Evolutionary conservation across 2,888 invertebrate species (phyloP).

Genomic region (Augochlorella aurata): DNA sequence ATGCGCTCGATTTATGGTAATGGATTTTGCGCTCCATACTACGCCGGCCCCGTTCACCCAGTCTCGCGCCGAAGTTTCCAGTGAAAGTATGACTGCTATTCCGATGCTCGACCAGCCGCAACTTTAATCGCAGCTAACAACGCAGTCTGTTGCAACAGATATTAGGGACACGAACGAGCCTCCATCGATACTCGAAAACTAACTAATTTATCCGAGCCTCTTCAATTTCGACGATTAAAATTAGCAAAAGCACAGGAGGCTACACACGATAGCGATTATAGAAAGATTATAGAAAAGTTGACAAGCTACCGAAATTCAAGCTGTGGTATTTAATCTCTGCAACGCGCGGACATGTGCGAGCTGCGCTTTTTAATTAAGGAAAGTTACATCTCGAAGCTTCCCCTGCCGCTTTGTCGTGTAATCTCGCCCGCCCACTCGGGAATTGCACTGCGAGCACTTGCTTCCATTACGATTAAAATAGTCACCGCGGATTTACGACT

Average conservation of each 20-base stretch:
- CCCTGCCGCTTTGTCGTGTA: not conserved
- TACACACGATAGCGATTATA: too few relatives aligned
- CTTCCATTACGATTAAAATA: not conserved
- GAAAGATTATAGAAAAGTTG: not conserved
- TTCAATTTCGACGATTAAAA: not conserved
- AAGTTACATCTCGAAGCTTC: not conserved
- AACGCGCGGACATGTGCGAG: not conserved
- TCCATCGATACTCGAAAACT: not conserved
- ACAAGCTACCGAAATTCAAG: conserved; percentile 20
- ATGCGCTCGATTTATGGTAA: conserved; percentile 24
- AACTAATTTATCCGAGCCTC: not conserved
- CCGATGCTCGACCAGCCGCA: not conserved
- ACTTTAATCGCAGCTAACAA: not conserved
- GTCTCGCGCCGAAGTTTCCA: conserved; percentile 2
- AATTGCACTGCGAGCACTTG: not conserved
- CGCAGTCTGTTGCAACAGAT: not conserved
- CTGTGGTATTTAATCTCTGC: conserved; percentile 5
- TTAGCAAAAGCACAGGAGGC: not conserved
- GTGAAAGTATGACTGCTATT: conserved; percentile 38
- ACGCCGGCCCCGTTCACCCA: not conserved
- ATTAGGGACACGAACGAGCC: not conserved
- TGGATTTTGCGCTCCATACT: conserved; percentile 11
- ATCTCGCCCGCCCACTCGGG: not conserved
- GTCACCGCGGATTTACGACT: not conserved
- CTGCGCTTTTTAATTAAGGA: conserved; percentile 22